Base-by-base conservation (phyloP, 2,113 vertebrate species). In the Limnothrissa miodon region DNA sequence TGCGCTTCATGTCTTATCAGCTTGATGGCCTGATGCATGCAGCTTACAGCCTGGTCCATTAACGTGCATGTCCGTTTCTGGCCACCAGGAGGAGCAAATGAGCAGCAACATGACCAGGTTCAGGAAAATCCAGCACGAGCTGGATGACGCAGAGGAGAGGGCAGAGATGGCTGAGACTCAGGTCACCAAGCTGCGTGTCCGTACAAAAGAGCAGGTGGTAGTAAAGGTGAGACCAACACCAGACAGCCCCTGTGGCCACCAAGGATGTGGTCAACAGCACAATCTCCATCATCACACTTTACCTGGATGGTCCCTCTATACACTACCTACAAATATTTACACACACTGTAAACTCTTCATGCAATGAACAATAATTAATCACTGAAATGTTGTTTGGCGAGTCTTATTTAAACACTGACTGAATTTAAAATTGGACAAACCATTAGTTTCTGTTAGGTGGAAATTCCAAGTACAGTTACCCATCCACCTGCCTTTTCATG, bases 81-180 rank as follows among this genome's bases (percentile, higher is more conserved):
- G 70, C 78, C 86, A 84, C 66, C 89, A 98, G 96, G 97, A 99
- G 90, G 96, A 96, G 89, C 96, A 97, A 85, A 95, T 95, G 88
- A 97, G 93, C 94, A 94, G 92, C 88, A 96, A 93, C 87, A 42
- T 95, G 78, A 91, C 93, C 53, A 97, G 96, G 85, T 97, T 95
- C 87, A 94, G 95, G 86, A 98, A 97, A 89, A 91, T 96, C 45
- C 96, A 98, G 88, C 96, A 98, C 0, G 96, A 98, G 74, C 91
- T 99, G 89, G 97, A 99, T 0, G 96, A 97, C 0, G 97, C 97
- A 0, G 96, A 97, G 90, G 96, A 98, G 39, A 92, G 97, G 0
- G 97, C 96, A 0, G 97, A 97, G 88, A 95, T 96, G 0, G 97
- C 97, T 0, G 97, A 98, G 91, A 94, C 92, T 0, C 95, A 96